These are phyloP conservation scores for Hypocryptadius cinnamomeus DNA, from an alignment of 2,113 vertebrate species.

Conservation along the genomic window DNA sequence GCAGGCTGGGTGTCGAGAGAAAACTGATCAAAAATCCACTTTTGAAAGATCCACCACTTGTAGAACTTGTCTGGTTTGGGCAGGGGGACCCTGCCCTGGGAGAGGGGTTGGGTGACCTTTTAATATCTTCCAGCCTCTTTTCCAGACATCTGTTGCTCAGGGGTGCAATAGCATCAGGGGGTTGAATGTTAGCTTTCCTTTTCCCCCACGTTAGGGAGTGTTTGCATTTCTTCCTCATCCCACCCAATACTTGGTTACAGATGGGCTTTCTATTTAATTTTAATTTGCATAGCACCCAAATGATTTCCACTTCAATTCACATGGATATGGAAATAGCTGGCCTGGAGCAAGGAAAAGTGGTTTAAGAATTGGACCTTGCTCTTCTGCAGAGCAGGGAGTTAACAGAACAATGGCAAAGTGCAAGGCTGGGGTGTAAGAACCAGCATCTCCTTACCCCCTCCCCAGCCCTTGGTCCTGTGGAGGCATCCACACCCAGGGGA, in stretches of 20 bases:
- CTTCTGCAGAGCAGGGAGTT: not conserved
- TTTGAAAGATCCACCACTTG: not conserved
- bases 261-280: not conserved
- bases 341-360: not conserved
- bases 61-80: not conserved
- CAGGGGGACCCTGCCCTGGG: not conserved
- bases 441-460: not conserved
- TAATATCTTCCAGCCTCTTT: not conserved
- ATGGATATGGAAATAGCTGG: not conserved
- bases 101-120: not conserved
- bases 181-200: not conserved
- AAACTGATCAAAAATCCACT: not conserved
- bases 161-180: not conserved
- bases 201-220: not conserved
- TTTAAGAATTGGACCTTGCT: not conserved
- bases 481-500: fast-evolving
- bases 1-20: not conserved
- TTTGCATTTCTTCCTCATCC: not conserved
- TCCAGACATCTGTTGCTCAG: not conserved
- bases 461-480: fast-evolving
- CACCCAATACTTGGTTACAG: not conserved
- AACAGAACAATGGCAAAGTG: not conserved
- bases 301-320: not conserved
- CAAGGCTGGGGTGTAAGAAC: not conserved
- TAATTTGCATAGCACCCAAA: not conserved